phyloP scores from a whole-genome alignment of 2,113 vertebrate genomes.

The pig (Sus scrofa) region DNA sequence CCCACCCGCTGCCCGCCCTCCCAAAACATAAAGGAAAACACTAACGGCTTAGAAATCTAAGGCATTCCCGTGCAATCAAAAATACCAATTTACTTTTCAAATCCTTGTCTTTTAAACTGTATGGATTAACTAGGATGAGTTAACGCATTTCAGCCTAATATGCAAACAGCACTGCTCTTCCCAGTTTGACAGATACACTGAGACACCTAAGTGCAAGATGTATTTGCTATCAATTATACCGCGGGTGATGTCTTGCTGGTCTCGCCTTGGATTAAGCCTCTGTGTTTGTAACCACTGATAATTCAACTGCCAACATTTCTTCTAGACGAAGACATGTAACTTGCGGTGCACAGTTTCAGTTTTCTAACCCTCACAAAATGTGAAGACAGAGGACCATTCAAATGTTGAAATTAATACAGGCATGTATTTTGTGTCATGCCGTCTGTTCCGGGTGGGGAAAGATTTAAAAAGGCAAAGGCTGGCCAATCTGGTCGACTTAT shows the following conservation, averaged over 20 bases:
- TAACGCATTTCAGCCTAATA: not conserved
- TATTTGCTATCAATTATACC: constrained; percentile 40
- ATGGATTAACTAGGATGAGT: not conserved
- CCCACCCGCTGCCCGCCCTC: not conserved
- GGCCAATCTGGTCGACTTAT: not conserved
- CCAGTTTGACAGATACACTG: not conserved
- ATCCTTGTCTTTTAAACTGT: constrained; percentile 53
- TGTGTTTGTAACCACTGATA: constrained; percentile 73
- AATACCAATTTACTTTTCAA: constrained; percentile 51
- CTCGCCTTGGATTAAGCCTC: constrained; percentile 47
- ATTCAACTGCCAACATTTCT: constrained; percentile 76
- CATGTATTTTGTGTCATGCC: not conserved
- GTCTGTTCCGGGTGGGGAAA: not conserved
- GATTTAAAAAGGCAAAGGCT: not conserved
- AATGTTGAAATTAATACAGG: not conserved
- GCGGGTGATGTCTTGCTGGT: not conserved
- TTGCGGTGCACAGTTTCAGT: constrained; percentile 21
- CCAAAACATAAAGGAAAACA: constrained; percentile 57
- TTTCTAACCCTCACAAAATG: constrained; percentile 4
- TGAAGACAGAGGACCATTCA: constrained; percentile 24
- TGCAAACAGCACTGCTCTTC: constrained; percentile 36
- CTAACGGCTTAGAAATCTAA: constrained; percentile 13
- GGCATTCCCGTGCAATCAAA: constrained; percentile 3
- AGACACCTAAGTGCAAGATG: not conserved
- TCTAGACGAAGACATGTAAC: constrained; percentile 18